Conservation (phyloP, 2,888 invertebrate species). For the Oxycera nigricornis region DNA sequence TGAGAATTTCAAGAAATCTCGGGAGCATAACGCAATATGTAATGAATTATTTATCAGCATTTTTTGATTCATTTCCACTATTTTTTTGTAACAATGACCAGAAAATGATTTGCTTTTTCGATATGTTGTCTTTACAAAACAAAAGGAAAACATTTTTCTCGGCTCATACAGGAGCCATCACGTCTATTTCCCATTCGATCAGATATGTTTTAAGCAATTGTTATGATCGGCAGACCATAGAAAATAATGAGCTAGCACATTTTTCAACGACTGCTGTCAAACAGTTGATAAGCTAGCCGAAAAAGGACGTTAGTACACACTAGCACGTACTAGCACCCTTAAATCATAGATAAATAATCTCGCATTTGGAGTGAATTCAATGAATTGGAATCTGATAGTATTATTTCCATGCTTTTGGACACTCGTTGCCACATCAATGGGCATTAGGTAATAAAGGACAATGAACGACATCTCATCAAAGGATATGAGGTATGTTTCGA, state of each 20-base stretch:
- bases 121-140: too few species aligned
- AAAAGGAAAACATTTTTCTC: too few species aligned
- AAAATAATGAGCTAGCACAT: not conserved
- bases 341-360: not conserved
- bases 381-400: not conserved
- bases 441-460: not conserved
- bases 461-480: not conserved
- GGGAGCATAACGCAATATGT: too few species aligned
- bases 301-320: not conserved
- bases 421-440: slow-evolving; percentile 6
- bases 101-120: too few species aligned
- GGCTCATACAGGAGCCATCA: too few species aligned
- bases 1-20: too few species aligned
- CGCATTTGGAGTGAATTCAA: not conserved
- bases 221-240: not conserved
- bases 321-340: too few species aligned
- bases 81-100: too few species aligned
- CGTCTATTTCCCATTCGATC: too few species aligned
- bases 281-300: not conserved
- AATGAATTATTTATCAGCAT: too few species aligned
- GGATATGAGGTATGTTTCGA: not conserved
- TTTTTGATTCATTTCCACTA: too few species aligned
- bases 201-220: not conserved
- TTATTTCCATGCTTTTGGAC: not conserved
- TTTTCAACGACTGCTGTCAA: not conserved